Evolutionary conservation across 2,797 vertebrate genomes (phyloP).

Genomic region (Brachyrhaphis roseni): DNA sequence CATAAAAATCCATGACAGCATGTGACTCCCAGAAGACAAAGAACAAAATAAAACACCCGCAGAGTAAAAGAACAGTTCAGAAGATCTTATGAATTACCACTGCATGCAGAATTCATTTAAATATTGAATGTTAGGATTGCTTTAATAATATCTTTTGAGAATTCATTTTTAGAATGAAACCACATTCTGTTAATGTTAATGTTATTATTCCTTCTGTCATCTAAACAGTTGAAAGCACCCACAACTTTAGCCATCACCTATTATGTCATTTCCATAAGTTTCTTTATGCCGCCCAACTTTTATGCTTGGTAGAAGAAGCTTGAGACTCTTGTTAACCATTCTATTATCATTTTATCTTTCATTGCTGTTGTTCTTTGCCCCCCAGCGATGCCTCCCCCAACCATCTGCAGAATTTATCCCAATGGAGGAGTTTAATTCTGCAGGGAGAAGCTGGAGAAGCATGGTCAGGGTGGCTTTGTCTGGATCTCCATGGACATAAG

Average conservation of each 20-base stretch:
- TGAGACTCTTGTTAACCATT: neutral
- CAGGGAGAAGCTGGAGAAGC: slow-evolving; percentile 35
- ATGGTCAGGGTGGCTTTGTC: slow-evolving; percentile 42
- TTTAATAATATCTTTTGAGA: neutral
- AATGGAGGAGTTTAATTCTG: slow-evolving; percentile 55
- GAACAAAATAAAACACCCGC: neutral
- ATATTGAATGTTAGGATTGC: neutral
- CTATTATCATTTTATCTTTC: slow-evolving; percentile 39
- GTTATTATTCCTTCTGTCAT: neutral
- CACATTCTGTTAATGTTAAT: neutral
- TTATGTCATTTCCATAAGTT: neutral
- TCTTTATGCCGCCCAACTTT: neutral
- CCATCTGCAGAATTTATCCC: slow-evolving; percentile 71
- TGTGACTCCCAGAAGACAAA: neutral
- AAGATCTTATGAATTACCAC: neutral
- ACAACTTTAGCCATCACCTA: neutral
- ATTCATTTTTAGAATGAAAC: neutral
- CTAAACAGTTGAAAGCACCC: neutral
- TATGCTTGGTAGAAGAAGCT: neutral
- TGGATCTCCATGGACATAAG: slow-evolving; percentile 64
- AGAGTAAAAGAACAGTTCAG: neutral
- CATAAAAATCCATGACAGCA: neutral
- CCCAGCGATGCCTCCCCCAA: slow-evolving; percentile 43
- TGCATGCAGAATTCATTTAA: neutral
- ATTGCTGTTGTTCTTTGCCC: slow-evolving; percentile 31